Evolutionary conservation across 2,888 invertebrate genomes (phyloP).

Genomic region (Yponomeuta sedellus): DNA sequence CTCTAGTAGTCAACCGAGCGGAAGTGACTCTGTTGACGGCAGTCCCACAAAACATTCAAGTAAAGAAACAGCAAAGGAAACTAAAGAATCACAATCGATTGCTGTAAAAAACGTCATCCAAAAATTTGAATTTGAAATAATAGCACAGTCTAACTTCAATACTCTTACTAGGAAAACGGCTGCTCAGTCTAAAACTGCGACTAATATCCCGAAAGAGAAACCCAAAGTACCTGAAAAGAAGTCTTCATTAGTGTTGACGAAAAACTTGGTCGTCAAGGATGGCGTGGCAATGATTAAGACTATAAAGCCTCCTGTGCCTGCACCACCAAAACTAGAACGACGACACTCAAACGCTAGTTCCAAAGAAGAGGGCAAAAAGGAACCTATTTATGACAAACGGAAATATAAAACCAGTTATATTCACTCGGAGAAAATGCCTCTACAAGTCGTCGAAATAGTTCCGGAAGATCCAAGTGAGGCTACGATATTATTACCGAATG

Average conservation of each 20-base stretch:
- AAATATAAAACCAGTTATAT: constrained; percentile 69
- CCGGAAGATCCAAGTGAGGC: constrained; percentile 60
- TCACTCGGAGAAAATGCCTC: constrained; percentile 60
- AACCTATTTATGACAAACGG: constrained; percentile 58
- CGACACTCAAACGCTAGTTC: not conserved
- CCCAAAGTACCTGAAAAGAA: constrained; percentile 79
- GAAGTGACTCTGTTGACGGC: constrained; percentile 62
- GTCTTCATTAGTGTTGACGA: constrained; percentile 69
- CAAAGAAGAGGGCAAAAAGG: constrained; percentile 45
- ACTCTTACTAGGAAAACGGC: constrained; percentile 59
- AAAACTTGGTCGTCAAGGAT: constrained; percentile 70
- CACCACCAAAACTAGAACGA: constrained; percentile 31
- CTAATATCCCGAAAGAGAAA: constrained; percentile 57
- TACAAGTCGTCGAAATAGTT: constrained; percentile 65
- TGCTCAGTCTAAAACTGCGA: constrained; percentile 41
- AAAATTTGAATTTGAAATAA: constrained; percentile 70
- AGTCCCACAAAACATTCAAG: constrained; percentile 39
- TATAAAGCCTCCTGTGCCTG: constrained; percentile 45
- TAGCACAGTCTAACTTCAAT: constrained; percentile 46
- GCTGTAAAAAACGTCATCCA: constrained; percentile 65
- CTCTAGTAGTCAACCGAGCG: constrained; percentile 54
- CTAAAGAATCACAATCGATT: constrained; percentile 37
- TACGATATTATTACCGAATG: constrained; percentile 12
- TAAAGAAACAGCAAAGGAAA: constrained; percentile 29
- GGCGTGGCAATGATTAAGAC: constrained; percentile 71